A percentile compares a stretch with the other conserved stretches of the same genome.
Conservation (phyloP, 1,140 invertebrate species). For the Drosophila baimaii region DNA sequence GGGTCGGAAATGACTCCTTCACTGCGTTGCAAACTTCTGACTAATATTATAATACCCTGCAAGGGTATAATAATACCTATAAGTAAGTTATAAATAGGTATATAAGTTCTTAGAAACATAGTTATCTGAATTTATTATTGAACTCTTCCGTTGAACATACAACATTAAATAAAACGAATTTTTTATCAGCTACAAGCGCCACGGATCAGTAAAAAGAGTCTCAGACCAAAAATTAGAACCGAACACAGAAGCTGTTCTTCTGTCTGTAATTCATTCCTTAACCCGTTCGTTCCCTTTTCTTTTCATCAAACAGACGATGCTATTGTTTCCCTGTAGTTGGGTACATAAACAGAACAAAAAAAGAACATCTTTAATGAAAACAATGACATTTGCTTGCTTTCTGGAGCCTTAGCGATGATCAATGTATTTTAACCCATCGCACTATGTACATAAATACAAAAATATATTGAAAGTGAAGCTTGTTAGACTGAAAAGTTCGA, state of each 20-base stretch:
- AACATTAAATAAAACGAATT: background rate
- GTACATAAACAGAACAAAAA: background rate
- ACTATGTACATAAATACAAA: background rate
- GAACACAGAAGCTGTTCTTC: constrained; percentile 8
- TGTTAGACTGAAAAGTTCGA: no score
- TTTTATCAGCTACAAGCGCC: background rate
- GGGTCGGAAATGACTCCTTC: no score
- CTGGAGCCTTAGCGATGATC: background rate
- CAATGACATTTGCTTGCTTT: constrained; percentile 7
- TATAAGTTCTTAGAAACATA: no score
- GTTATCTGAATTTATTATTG: no score
- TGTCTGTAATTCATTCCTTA: constrained; percentile 2
- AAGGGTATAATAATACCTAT: no score
- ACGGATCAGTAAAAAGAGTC: constrained; percentile 2
- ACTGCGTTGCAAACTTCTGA: no score
- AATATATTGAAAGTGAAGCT: no score
- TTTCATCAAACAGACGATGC: background rate
- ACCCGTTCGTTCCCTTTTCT: background rate
- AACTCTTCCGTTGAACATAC: no score
- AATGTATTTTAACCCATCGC: background rate
- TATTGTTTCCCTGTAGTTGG: constrained; percentile 2
- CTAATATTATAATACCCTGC: no score
- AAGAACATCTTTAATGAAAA: background rate
- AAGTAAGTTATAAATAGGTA: no score
- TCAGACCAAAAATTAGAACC: constrained; percentile 3